A percentile compares a stretch with the other conserved stretches of the same genome.
Evolutionary conservation across 2,113 vertebrate genomes (phyloP).

Genomic region (Acrocephalus kingi): DNA sequence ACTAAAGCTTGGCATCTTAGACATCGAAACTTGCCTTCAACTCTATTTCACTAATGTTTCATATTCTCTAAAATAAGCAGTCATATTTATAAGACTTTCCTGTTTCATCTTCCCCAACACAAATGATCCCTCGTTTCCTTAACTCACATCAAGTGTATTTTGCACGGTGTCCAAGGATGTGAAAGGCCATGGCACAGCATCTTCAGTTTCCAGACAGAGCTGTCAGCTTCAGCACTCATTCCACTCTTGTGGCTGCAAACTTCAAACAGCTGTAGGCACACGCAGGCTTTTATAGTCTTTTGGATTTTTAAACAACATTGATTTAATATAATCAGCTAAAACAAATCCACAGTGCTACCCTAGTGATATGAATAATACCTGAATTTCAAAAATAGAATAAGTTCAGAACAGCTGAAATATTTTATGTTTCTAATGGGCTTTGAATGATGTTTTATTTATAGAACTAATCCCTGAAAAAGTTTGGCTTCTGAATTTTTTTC

Average conservation of each 20-base stretch:
- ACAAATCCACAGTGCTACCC: not conserved
- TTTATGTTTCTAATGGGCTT: not conserved
- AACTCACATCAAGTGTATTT: not conserved
- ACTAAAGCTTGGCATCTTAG: too few relatives aligned
- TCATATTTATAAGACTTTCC: too few relatives aligned
- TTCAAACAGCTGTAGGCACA: not conserved
- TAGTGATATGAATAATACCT: not conserved
- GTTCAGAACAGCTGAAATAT: not conserved
- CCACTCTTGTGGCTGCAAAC: not conserved
- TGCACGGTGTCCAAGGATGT: not conserved
- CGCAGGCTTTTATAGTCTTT: not conserved
- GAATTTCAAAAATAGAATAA: not conserved
- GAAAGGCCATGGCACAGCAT: not conserved
- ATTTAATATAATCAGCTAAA: not conserved
- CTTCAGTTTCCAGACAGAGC: not conserved
- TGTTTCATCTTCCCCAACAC: too few relatives aligned
- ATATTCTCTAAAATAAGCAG: too few relatives aligned
- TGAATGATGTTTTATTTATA: not conserved
- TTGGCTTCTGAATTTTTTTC: not conserved
- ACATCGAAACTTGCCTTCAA: too few relatives aligned
- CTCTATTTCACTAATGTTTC: too few relatives aligned
- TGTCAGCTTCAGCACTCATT: not conserved
- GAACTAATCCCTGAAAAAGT: not conserved
- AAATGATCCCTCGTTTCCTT: not conserved
- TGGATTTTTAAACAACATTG: not conserved